Evolutionary conservation across 1,140 invertebrate species (phyloP).

Genomic region (Meloidogyne chitwoodi): DNA sequence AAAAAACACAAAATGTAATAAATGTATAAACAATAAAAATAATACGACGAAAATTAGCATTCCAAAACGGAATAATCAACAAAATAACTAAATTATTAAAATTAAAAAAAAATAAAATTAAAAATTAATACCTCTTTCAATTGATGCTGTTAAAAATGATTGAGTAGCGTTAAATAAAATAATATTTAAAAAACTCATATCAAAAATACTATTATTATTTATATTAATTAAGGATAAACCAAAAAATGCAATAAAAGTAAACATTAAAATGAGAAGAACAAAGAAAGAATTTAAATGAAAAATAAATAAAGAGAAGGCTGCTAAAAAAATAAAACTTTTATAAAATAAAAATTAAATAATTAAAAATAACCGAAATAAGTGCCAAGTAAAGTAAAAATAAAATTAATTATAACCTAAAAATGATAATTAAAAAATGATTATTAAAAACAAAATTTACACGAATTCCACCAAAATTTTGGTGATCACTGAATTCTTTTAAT

Average conservation of each 20-base stretch:
- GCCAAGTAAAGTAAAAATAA: background rate
- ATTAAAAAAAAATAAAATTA: background rate
- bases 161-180: background rate
- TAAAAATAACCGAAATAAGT: background rate
- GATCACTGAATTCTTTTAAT: background rate
- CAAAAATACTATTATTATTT: background rate
- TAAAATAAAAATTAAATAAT: background rate
- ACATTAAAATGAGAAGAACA: conserved; percentile 1
- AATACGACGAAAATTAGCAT: background rate
- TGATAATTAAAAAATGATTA: background rate
- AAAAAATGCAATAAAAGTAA: background rate
- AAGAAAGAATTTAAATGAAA: background rate
- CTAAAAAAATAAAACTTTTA: background rate
- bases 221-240: background rate
- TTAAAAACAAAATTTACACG: background rate
- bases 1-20: background rate
- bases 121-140: background rate
- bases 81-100: background rate
- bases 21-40: conserved; percentile 2
- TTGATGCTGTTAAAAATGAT: background rate
- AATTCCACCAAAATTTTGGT: background rate
- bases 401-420: conserved; percentile 1
- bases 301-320: background rate
- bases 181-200: background rate
- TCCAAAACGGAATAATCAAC: background rate